Percentiles rank a stretch among this genome's conserved stretches.
phyloP scores from a whole-genome alignment of 2,797 vertebrate species.

The Notolepis coatsorum region DNA sequence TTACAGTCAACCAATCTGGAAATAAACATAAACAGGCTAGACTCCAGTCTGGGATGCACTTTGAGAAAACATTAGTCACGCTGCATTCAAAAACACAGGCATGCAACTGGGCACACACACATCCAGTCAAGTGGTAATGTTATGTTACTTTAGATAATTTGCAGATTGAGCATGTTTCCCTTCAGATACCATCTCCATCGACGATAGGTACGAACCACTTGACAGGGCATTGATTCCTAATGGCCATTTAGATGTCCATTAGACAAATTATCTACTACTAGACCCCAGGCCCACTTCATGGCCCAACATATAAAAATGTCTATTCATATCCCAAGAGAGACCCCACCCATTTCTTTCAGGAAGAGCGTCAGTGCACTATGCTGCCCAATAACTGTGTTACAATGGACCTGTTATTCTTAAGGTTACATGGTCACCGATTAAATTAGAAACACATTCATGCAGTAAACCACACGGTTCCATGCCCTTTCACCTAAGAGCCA shows the following conservation, averaged over 20 bases:
- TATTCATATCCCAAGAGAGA: constrained; percentile 21
- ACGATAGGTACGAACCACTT: constrained; percentile 51
- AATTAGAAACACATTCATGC: background rate
- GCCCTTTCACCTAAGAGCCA: background rate
- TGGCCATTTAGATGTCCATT: constrained; percentile 58
- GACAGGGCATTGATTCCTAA: constrained; percentile 65
- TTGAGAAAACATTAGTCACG: constrained; percentile 48
- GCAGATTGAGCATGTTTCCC: constrained; percentile 21
- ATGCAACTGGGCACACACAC: constrained; percentile 35
- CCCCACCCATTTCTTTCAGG: constrained; percentile 43
- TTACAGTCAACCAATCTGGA: constrained; percentile 3
- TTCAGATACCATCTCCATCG: constrained; percentile 26
- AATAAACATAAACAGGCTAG: constrained; percentile 23
- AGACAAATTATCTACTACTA: constrained; percentile 60
- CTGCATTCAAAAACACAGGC: constrained; percentile 41
- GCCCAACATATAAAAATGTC: constrained; percentile 12
- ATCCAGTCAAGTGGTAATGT: constrained; percentile 48
- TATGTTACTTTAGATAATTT: constrained; percentile 63
- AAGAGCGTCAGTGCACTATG: background rate
- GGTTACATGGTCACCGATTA: background rate
- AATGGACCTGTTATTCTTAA: background rate
- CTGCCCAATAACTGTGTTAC: background rate
- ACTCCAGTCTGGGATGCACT: constrained; percentile 36
- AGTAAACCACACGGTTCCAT: background rate
- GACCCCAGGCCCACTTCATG: constrained; percentile 14